Evolutionary conservation across 2,888 invertebrate species (phyloP).

Genomic region (Stenurella melanura): DNA sequence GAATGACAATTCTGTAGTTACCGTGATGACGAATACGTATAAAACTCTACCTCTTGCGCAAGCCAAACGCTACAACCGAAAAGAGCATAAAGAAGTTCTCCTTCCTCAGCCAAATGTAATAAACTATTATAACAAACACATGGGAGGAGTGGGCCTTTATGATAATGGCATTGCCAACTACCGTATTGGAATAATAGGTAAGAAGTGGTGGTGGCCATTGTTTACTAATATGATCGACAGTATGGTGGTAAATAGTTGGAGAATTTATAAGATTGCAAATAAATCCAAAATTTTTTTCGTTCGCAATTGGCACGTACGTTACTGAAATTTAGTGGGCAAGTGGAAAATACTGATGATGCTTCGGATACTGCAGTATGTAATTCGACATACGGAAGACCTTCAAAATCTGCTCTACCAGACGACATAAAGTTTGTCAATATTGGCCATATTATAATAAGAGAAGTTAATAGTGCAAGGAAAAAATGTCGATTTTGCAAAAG

Average conservation of each 20-base stretch:
- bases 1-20: too few relatives aligned
- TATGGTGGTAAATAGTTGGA: background rate
- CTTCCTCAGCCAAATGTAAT: background rate
- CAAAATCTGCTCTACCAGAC: background rate
- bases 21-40: too few relatives aligned
- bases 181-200: background rate
- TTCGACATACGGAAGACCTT: background rate
- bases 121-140: background rate
- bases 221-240: too few relatives aligned
- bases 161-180: background rate
- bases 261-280: background rate
- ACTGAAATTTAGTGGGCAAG: too few relatives aligned
- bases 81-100: background rate
- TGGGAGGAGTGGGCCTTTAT: too few relatives aligned
- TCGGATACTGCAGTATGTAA: too few relatives aligned
- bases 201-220: background rate
- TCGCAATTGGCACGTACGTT: too few relatives aligned
- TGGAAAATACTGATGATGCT: too few relatives aligned
- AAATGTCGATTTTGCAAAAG: too few relatives aligned
- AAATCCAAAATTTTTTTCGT: background rate
- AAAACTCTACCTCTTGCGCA: too few relatives aligned
- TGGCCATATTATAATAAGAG: too few relatives aligned
- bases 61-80: background rate
- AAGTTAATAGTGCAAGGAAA: too few relatives aligned
- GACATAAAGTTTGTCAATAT: background rate